Evolutionary conservation across 2,113 vertebrate genomes (phyloP), one percentile per base, ranked within the genome.

Genomic region (Percina caprodes): DNA sequence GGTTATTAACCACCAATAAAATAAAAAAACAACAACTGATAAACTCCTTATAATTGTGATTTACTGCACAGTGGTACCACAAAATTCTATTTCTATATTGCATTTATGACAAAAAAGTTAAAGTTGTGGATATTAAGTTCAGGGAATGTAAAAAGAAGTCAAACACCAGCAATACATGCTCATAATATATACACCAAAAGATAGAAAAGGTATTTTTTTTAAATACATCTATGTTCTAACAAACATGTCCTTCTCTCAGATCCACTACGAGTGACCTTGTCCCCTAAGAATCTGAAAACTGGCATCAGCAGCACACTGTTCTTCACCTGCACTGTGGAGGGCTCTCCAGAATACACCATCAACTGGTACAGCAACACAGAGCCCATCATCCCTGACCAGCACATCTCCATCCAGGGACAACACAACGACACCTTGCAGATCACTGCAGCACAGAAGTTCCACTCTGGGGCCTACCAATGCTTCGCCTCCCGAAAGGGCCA

Each of bases 261-360:
- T 91, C 97, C 98, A 59, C 96, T 99, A 77, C 96, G 95, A 19
- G 97, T 99, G 92, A 98, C 97, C 79, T 94, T 99, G 86, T 97
- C 98, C 76, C 98, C 98, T 79, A 99, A 99, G 96, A 99, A 98
- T 91, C 95, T 99, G 91, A 99, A 99, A 92, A 99, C 98, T 0
- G 98, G 98, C 91, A 99, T 99, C 39, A 98, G 98, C 93, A 99
- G 97, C 94, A 99, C 98, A 0, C 96, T 99, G 89, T 99, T 99
- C 94, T 96, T 99, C 80, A 98, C 97, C 26, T 99, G 98, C 56
- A 93, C 97, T 23, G 97, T 99, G 70, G 96, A 96, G 35, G 98
- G 98, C 59, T 97, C 98, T 4, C 97, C 98, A 0, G 97, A 99
- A 91, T 99, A 98, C 82, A 85, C 94, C 84, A 94, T 99, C 93